phyloP scores from a whole-genome alignment of 2,888 invertebrate species.

The Mesorhabditis sp. region DNA sequence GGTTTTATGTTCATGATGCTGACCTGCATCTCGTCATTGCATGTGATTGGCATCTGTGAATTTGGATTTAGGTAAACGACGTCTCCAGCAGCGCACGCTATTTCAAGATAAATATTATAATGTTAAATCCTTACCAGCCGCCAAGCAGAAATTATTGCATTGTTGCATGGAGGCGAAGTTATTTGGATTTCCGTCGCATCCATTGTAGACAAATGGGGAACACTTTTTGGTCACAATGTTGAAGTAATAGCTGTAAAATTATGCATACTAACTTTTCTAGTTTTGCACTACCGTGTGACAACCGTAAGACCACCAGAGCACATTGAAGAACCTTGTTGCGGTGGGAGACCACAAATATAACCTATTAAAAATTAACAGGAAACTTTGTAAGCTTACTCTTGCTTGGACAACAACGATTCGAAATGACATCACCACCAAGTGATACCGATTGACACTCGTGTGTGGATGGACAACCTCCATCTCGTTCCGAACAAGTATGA shows the following conservation, averaged over 20 bases:
- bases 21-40: constrained; percentile 36
- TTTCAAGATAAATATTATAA: background rate
- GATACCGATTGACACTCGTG: constrained; percentile 44
- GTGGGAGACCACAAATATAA: constrained; percentile 43
- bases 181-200: constrained; percentile 50
- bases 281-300: constrained; percentile 24
- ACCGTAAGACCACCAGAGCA: constrained; percentile 42
- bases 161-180: constrained; percentile 46
- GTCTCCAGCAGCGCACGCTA: constrained; percentile 42
- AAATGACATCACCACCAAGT: constrained; percentile 31
- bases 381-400: constrained; percentile 21
- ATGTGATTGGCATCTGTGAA: constrained; percentile 37
- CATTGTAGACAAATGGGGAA: constrained; percentile 48
- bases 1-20: background rate
- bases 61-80: constrained; percentile 48
- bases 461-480: constrained; percentile 40
- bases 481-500: constrained; percentile 32
- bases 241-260: constrained; percentile 43
- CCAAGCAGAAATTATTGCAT: constrained; percentile 42
- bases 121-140: constrained; percentile 12
- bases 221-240: constrained; percentile 53
- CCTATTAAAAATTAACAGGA: constrained; percentile 16
- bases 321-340: constrained; percentile 40
- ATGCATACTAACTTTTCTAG: background rate
- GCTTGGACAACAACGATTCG: constrained; percentile 44